Conservation (phyloP, 2,113 vertebrate species). For the Phalacrocorax aristotelis region DNA sequence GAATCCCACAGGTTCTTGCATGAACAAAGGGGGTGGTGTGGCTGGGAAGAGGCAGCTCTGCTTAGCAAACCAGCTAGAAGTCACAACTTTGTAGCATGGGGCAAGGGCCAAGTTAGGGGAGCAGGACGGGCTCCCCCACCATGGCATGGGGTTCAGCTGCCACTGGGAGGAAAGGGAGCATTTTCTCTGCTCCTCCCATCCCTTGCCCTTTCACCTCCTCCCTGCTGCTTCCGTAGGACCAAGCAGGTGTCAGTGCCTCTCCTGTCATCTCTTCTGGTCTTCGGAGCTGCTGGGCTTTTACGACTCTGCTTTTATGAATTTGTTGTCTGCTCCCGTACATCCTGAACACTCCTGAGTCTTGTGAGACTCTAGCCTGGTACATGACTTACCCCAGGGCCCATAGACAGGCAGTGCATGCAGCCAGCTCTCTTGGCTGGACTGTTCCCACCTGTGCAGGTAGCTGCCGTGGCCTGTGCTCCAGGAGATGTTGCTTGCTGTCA, state of each 20-base stretch:
- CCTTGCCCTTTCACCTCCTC: background rate
- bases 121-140: background rate
- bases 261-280: background rate
- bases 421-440: background rate
- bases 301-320: background rate
- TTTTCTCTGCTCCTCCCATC: background rate
- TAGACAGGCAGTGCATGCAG: background rate
- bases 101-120: background rate
- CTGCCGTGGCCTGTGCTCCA: background rate
- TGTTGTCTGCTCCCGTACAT: background rate
- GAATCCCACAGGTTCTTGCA: background rate
- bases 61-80: background rate
- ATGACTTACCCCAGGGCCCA: background rate
- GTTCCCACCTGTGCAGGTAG: background rate
- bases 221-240: background rate
- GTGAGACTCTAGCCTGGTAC: background rate
- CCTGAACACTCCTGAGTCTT: background rate
- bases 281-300: background rate
- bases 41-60: background rate
- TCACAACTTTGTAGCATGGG: background rate
- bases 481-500: background rate
- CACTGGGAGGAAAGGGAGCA: background rate
- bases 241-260: background rate
- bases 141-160: background rate
- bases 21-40: accelerated